Percentiles rank a stretch among this genome's conserved stretches.
phyloP scores from a whole-genome alignment of 2,113 vertebrate species.

The Urocitellus parryii region DNA sequence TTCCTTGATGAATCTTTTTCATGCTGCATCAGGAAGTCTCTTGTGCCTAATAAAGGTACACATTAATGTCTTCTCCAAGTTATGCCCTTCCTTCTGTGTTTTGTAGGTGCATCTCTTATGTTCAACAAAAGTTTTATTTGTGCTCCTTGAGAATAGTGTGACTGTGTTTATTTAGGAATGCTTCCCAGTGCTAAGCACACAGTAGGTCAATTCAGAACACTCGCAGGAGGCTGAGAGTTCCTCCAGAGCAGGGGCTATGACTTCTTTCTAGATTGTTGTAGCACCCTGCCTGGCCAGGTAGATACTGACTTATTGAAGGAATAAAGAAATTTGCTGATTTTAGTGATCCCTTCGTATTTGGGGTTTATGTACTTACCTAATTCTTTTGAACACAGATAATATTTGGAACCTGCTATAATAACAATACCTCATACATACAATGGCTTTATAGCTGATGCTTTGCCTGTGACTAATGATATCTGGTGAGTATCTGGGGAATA shows the following conservation, averaged over 20 bases:
- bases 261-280: neutral
- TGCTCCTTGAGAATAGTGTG: neutral
- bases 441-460: neutral
- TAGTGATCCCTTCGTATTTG: neutral
- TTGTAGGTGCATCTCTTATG: fast-evolving
- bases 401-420: neutral
- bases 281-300: neutral
- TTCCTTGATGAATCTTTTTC: neutral
- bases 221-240: neutral
- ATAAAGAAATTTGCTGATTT: neutral
- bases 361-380: neutral
- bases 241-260: neutral
- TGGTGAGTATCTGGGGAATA: neutral
- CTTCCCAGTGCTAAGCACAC: fast-evolving
- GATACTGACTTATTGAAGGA: neutral
- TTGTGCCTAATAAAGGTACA: neutral
- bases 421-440: neutral
- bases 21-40: neutral
- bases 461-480: neutral
- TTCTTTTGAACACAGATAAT: neutral
- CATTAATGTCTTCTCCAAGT: neutral
- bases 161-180: neutral
- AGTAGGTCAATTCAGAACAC: neutral
- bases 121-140: neutral
- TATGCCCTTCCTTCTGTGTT: neutral